Evolutionary conservation across 2,113 vertebrate species (phyloP), one percentile per base, ranked within the genome.

Genomic region (Epinephelus cyanopodus): DNA sequence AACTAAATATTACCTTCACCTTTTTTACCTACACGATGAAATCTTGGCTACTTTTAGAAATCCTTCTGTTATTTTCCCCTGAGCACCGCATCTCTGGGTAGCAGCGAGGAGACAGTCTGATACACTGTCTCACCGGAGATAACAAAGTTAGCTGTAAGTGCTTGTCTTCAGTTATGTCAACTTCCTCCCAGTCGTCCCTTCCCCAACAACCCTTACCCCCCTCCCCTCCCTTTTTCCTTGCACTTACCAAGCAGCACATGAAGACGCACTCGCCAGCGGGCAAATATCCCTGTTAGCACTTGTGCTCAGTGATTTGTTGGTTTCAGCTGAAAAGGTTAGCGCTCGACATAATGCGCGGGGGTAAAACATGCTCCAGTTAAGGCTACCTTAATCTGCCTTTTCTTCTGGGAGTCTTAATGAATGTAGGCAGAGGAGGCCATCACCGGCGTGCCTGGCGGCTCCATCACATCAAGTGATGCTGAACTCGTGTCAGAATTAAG

Each of bases 321-420:
- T 87, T 88, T 92, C 74, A 65, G 77, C 87, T 89, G 69, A 86
- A 88, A 92, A 93, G 91, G 88, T 94, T 92, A 93, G 82, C 67
- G 83, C 79, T 85, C 25, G 4, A 83, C 84, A 85, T 68, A 72
- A 91, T 74, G 82, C 12, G 68, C 61, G 75, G 80, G 81, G 82
- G 87, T 87, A 90, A 89, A 88, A 86, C 87, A 76, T 29, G 61
- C 58, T 69, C 84, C 79, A 37, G 75, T 88, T 89, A 90, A 87
- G 64, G 79, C 90, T 68, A 86, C 81, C 85, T 90, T 90, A 92
- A 93, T 92, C 90, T 83, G 39, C 58, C 70, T 67, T 81, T 82
- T 84, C 89, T 84, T 84, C 74, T 33, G 82, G 83, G 89, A 91
- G 82, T 74, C 63, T 84, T 90, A 90, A 92, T 82, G 84, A 86